phyloP scores from a whole-genome alignment of 2,888 invertebrate genomes.

The Mimachlamys varia region DNA sequence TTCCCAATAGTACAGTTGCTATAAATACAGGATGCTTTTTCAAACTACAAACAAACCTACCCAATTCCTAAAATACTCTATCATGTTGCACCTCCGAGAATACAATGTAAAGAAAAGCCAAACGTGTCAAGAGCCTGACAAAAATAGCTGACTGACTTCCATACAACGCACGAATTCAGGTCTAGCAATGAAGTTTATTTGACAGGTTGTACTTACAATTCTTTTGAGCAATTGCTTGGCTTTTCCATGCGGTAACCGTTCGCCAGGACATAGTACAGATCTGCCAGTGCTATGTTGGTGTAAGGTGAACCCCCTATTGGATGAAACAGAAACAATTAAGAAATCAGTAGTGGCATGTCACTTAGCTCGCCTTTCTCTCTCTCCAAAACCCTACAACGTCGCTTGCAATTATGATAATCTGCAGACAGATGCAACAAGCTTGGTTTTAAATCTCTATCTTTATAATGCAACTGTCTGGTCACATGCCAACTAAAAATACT shows the following conservation, averaged over 20 bases:
- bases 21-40: too few relatives aligned
- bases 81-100: not conserved
- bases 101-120: not conserved
- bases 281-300: slow-evolving; percentile 76
- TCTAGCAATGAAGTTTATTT: not conserved
- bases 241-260: slow-evolving; percentile 80
- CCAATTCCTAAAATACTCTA: not conserved
- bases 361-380: not conserved
- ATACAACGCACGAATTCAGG: not conserved
- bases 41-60: too few relatives aligned
- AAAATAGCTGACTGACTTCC: not conserved
- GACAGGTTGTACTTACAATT: slow-evolving; percentile 72
- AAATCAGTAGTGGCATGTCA: not conserved
- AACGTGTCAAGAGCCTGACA: not conserved
- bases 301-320: slow-evolving; percentile 77
- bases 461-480: not conserved
- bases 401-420: not conserved
- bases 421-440: not conserved
- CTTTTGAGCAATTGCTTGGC: slow-evolving; percentile 78
- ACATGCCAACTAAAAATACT: not conserved
- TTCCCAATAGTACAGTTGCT: too few relatives aligned
- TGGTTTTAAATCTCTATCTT: not conserved
- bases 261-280: slow-evolving; percentile 75
- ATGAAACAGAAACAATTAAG: slow-evolving; percentile 42
- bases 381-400: not conserved